Conservation (phyloP, 2,888 invertebrate species). For the Eucera pruinosa region DNA sequence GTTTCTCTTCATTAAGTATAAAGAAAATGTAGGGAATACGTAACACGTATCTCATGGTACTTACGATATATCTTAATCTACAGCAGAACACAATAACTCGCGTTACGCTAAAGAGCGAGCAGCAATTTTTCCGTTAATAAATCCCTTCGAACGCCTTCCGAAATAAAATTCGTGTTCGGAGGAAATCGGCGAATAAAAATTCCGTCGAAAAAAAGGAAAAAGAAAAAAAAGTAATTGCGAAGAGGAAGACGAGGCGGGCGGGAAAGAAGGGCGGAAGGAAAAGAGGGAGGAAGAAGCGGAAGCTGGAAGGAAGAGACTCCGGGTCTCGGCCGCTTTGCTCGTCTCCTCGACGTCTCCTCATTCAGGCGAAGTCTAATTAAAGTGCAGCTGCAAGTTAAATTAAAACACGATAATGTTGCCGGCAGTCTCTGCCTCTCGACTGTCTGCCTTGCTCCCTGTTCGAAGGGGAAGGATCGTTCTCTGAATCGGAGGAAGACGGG, state of each 20-base stretch:
- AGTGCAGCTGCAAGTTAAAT: conserved; percentile 83
- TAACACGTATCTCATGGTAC: no score
- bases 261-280: conserved; percentile 3
- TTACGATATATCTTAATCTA: no score
- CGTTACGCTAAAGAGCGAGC: no score
- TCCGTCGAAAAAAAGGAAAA: no score
- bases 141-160: no score
- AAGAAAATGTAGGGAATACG: no score
- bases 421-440: conserved; percentile 55
- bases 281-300: conserved; percentile 16
- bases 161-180: background rate
- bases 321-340: conserved; percentile 64
- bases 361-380: conserved; percentile 83
- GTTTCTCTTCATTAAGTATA: no score
- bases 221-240: conserved; percentile 14
- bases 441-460: conserved; percentile 39
- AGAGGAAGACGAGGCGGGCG: conserved; percentile 1
- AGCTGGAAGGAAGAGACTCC: conserved; percentile 56
- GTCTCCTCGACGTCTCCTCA: conserved; percentile 74
- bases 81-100: no score
- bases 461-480: conserved; percentile 1
- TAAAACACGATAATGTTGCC: conserved; percentile 83
- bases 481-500: conserved; percentile 22
- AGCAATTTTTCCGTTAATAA: no score
- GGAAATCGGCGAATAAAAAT: background rate